Percentiles rank a stretch among this genome's conserved stretches.
Conservation (phyloP, 64 coral and sea anemone species). For the Pocillopora verrucosa region DNA sequence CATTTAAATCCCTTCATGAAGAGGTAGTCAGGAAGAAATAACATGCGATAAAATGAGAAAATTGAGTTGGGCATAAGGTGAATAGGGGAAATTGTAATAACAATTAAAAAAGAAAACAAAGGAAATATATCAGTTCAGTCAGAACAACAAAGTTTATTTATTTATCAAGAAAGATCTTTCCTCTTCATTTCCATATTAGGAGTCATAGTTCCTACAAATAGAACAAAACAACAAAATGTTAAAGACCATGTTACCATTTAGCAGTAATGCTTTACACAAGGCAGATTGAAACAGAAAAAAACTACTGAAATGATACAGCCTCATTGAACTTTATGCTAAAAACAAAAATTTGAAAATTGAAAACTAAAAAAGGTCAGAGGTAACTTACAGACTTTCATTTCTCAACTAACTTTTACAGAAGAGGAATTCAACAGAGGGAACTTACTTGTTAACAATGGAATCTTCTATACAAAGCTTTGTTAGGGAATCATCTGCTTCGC, state of each 20-base stretch:
- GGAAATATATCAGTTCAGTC: not conserved
- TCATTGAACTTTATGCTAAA: too few species aligned
- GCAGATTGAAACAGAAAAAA: too few species aligned
- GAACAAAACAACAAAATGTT: not conserved
- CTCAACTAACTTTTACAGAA: too few species aligned
- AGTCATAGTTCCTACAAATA: constrained; percentile 68
- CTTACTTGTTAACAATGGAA: constrained; percentile 81
- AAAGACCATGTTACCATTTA: not conserved
- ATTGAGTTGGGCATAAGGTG: not conserved
- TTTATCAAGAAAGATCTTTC: not conserved
- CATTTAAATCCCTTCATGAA: too few species aligned
- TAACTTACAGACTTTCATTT: too few species aligned
- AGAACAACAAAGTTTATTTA: not conserved
- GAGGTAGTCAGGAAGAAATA: too few species aligned
- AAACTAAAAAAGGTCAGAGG: too few species aligned
- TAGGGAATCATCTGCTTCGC: constrained; percentile 84
- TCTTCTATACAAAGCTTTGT: constrained; percentile 52
- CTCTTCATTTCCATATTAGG: constrained; percentile 18
- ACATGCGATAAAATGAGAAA: too few species aligned
- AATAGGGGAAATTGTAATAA: not conserved
- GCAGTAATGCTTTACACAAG: not conserved
- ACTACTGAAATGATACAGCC: too few species aligned
- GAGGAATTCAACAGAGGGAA: not conserved
- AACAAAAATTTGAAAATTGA: too few species aligned
- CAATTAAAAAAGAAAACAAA: not conserved